Evolutionary conservation across 2,113 vertebrate genomes (phyloP).

Genomic region (Halichoerus grypus): DNA sequence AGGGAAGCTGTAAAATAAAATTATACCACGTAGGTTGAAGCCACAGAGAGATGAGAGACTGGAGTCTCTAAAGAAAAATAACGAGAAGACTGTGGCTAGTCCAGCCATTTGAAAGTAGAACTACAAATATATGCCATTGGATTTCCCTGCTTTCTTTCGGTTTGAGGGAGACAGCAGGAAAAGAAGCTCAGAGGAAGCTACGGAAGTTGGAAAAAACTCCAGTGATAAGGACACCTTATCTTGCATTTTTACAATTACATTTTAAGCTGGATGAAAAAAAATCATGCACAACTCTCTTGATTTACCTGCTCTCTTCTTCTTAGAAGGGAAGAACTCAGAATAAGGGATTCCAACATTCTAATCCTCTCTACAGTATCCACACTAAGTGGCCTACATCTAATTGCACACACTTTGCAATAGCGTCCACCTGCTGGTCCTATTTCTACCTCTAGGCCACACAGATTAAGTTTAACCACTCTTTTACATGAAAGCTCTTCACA

Average conservation of each 20-base stretch:
- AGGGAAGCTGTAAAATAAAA: constrained; percentile 51
- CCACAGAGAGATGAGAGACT: background rate
- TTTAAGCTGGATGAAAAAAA: constrained; percentile 49
- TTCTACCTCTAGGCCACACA: background rate
- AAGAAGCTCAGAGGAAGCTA: constrained; percentile 29
- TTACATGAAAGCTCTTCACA: constrained; percentile 16
- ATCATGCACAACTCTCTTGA: background rate
- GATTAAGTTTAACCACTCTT: background rate
- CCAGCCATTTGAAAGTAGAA: background rate
- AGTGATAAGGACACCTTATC: constrained; percentile 5
- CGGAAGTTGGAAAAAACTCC: background rate
- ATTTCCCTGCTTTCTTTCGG: background rate
- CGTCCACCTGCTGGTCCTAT: background rate
- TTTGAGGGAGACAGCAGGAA: background rate
- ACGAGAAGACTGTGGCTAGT: background rate
- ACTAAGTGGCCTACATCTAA: background rate
- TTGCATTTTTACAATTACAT: background rate
- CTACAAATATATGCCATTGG: background rate
- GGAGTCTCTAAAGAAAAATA: background rate
- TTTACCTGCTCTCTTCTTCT: background rate
- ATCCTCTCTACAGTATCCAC: background rate
- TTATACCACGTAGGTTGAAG: background rate
- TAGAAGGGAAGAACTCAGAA: constrained; percentile 1
- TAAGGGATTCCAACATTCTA: constrained; percentile 28
- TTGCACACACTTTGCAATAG: background rate